Percentiles rank a stretch among this genome's conserved stretches.
Conservation (phyloP, 2,888 invertebrate species). For the Acleris literana region DNA sequence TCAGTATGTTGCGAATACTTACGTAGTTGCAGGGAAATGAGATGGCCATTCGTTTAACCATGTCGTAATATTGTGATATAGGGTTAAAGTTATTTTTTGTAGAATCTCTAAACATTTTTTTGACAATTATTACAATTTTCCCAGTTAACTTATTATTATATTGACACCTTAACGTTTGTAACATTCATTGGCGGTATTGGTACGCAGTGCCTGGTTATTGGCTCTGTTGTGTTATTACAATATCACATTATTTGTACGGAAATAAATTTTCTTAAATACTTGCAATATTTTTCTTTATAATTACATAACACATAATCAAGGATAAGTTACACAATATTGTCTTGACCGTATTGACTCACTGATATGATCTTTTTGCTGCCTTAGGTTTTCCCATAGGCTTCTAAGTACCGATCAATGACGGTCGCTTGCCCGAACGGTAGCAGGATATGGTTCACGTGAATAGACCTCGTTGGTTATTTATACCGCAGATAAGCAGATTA, state of each 20-base stretch:
- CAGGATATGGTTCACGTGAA: conserved; percentile 12
- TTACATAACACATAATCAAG: too few relatives aligned
- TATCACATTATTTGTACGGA: too few relatives aligned
- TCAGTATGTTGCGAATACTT: conserved; percentile 33
- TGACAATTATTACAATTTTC: conserved; percentile 5
- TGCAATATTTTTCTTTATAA: too few relatives aligned
- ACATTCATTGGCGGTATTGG: too few relatives aligned
- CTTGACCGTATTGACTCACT: not conserved
- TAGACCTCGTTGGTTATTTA: conserved; percentile 8
- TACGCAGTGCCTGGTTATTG: too few relatives aligned
- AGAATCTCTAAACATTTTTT: not conserved
- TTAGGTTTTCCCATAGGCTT: conserved; percentile 7
- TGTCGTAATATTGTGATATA: conserved; percentile 33
- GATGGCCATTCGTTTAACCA: conserved; percentile 26
- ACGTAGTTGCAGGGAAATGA: conserved; percentile 33
- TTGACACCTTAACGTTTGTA: not conserved
- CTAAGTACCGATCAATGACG: conserved; percentile 3
- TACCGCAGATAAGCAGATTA: conserved; percentile 15
- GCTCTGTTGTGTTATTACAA: too few relatives aligned
- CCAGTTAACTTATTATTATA: too few relatives aligned
- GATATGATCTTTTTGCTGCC: not conserved
- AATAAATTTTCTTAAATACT: too few relatives aligned
- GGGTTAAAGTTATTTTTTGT: not conserved
- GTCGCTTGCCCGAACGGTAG: not conserved
- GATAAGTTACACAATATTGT: not conserved